phyloP scores from a whole-genome alignment of 1,140 invertebrate species.

The Pseudomyrmex cubaensis region DNA sequence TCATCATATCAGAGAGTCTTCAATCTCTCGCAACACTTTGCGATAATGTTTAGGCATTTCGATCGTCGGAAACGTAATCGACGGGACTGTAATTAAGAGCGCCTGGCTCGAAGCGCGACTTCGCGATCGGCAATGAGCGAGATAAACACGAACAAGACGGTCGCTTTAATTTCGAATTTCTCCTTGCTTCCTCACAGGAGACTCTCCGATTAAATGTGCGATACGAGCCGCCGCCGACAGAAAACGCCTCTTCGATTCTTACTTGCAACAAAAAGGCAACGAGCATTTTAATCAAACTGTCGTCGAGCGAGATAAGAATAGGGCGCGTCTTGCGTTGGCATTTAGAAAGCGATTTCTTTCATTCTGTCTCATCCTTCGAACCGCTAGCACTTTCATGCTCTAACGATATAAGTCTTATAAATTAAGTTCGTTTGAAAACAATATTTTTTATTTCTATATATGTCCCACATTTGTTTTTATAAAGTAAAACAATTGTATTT shows the following conservation, averaged over 20 bases:
- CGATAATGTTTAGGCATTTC: constrained; percentile 58
- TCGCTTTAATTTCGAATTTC: constrained; percentile 79
- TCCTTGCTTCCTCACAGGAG: constrained; percentile 58
- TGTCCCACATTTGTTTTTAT: no score
- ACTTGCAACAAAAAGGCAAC: constrained; percentile 76
- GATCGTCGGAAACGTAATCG: constrained; percentile 47
- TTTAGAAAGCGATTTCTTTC: constrained; percentile 60
- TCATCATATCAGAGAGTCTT: neutral
- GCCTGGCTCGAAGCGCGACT: constrained; percentile 23
- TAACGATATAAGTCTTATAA: constrained; percentile 40
- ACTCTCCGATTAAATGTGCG: constrained; percentile 67
- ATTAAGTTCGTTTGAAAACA: neutral
- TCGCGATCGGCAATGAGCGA: constrained; percentile 54
- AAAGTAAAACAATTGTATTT: neutral
- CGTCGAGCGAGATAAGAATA: constrained; percentile 51
- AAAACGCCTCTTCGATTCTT: constrained; percentile 68
- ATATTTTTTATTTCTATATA: neutral
- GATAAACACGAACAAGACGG: constrained; percentile 55
- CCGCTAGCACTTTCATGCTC: constrained; percentile 21
- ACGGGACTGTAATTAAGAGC: constrained; percentile 38
- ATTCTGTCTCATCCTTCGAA: constrained; percentile 49
- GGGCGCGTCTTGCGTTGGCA: constrained; percentile 56
- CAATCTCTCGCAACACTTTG: neutral
- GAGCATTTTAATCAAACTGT: constrained; percentile 71
- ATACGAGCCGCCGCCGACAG: constrained; percentile 66